phyloP scores from a whole-genome alignment of 2,797 vertebrate genomes.

The Gobionotothen gibberifrons region DNA sequence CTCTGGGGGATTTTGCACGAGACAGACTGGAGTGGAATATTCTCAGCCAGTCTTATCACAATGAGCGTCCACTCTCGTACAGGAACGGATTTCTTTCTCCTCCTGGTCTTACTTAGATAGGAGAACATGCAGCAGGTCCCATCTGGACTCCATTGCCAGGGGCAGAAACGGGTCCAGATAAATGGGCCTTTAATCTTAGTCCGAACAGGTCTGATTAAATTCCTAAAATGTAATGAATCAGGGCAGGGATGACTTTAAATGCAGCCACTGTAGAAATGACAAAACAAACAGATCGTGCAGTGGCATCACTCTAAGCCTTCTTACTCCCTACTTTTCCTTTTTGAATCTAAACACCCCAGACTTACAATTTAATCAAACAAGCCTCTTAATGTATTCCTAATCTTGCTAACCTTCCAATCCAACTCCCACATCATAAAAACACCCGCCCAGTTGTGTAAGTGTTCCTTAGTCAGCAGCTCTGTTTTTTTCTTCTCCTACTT shows the following conservation, averaged over 20 bases:
- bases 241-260: conserved; percentile 18
- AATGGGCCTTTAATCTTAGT: conserved; percentile 50
- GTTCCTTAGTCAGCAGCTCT: conserved; percentile 54
- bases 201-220: conserved; percentile 39
- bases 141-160: conserved; percentile 63
- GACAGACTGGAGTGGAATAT: conserved; percentile 49
- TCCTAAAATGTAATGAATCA: conserved; percentile 45
- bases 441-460: conserved; percentile 45
- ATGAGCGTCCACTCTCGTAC: conserved; percentile 21
- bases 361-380: conserved; percentile 3
- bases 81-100: conserved; percentile 23
- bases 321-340: background rate
- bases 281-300: conserved; percentile 21
- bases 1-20: conserved; percentile 31
- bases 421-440: conserved; percentile 55
- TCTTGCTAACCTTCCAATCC: conserved; percentile 45
- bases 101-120: conserved; percentile 45
- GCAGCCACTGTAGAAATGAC: conserved; percentile 16
- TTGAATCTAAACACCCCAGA: background rate
- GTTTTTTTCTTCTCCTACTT: conserved; percentile 21
- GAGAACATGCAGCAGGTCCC: conserved; percentile 35
- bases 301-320: background rate
- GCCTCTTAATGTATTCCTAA: conserved; percentile 33
- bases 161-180: conserved; percentile 40
- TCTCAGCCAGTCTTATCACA: conserved; percentile 62